phyloP scores from a whole-genome alignment of 2,888 invertebrate species.

The Cephus nigrinus region DNA sequence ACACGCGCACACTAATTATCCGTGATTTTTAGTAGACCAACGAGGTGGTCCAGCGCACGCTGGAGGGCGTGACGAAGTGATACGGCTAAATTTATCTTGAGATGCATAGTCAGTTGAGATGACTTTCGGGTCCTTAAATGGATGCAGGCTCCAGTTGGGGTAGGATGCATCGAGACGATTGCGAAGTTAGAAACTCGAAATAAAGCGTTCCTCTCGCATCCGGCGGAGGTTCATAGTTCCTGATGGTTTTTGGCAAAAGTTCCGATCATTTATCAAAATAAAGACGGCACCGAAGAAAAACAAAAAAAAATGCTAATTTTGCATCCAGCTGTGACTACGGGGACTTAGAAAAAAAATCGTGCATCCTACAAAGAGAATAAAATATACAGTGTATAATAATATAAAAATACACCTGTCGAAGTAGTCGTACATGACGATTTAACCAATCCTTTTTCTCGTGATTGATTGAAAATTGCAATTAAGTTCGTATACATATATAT shows the following conservation, averaged over 20 bases:
- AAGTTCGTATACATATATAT: not conserved
- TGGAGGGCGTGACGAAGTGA: not conserved
- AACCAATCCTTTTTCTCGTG: no score
- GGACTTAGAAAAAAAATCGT: no score
- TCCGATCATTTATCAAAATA: no score
- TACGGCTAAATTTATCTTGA: not conserved
- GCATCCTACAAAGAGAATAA: not conserved
- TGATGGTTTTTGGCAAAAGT: no score
- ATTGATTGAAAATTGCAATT: not conserved
- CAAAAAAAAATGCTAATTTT: no score
- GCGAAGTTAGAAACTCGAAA: no score
- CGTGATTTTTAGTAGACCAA: slow-evolving; percentile 6
- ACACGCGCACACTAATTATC: slow-evolving; percentile 41
- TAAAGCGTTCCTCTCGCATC: no score
- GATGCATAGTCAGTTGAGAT: not conserved
- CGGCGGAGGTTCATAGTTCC: no score
- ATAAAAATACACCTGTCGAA: not conserved
- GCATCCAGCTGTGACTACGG: no score
- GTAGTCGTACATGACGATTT: not conserved
- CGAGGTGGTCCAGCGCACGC: not conserved
- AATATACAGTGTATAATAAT: not conserved
- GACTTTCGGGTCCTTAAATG: not conserved
- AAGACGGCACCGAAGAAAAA: no score
- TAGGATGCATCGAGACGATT: not conserved
- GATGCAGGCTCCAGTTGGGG: not conserved